Evolutionary conservation across 92 coral and sea anemone genomes (phyloP), one percentile per base, ranked within the genome.

Genomic region (Paragorgia papillata): DNA sequence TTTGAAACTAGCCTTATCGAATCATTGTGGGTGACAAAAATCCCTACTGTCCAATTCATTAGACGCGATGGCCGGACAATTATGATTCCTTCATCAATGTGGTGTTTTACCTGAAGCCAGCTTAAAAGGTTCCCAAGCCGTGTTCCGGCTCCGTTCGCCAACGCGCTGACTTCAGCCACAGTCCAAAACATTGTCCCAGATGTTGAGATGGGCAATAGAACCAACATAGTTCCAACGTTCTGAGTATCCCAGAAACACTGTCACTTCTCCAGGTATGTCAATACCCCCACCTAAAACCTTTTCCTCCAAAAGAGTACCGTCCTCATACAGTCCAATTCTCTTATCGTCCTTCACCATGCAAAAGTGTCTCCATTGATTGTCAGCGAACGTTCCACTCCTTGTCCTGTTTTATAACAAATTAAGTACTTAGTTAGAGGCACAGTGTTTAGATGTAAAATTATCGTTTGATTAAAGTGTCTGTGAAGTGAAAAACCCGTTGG

Each of bases 1-100:
- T n/a, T n/a, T n/a, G n/a, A n/a, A n/a, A n/a, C n/a, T n/a, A n/a
- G n/a, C n/a, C n/a, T n/a, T n/a, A n/a, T n/a, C n/a, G n/a, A n/a
- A n/a, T n/a, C n/a, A n/a, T n/a, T n/a, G n/a, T n/a, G n/a, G n/a
- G n/a, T n/a, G n/a, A n/a, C n/a, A n/a, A n/a, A n/a, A n/a, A n/a
- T n/a, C 35, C 26, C 34, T 64, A 82, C 80, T 61, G 62, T 71
- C 64, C 39, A 73, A 71, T 63, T 69, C 66, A 29, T 40, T 13
- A 28, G 18, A 0, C 49, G 80, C 2, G 33, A 26, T 8, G 66
- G 2, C 7, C 25, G 27, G 19, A 32, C 44, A 1, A 39, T 75
- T 44, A 7, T 60, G 32, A 32, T 29, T 0, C 46, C 35, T 35
- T 69, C 75, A 21, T 25, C 69, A 7, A 21, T 12, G n/a, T 50